Evolutionary conservation across 2,797 vertebrate genomes (phyloP).

Genomic region (Florisuga fusca): DNA sequence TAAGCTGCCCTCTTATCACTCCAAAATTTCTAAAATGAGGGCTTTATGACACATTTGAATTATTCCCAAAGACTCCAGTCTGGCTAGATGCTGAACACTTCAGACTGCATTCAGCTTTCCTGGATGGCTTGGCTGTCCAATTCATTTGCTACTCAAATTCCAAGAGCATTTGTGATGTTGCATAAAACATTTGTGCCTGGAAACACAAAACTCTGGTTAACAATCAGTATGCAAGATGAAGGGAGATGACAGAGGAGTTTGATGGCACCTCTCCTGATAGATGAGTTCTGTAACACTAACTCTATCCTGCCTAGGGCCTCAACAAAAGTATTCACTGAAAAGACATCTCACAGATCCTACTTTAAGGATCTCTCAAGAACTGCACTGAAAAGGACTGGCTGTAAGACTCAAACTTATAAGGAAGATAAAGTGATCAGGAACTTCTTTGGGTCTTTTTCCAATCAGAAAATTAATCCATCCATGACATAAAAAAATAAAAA

Average conservation of each 20-base stretch:
- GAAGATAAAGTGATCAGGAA: neutral
- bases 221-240: neutral
- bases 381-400: neutral
- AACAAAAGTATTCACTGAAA: neutral
- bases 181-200: neutral
- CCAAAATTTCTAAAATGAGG: neutral
- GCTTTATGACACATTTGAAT: neutral
- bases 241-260: neutral
- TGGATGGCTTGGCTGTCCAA: no score
- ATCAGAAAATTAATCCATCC: neutral
- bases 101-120: neutral
- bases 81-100: neutral
- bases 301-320: neutral
- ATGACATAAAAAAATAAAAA: neutral
- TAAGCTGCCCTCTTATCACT: neutral
- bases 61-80: neutral
- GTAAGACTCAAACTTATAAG: neutral
- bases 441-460: neutral
- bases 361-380: neutral
- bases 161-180: neutral
- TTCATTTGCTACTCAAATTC: fast-evolving
- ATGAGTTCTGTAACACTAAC: neutral
- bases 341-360: neutral
- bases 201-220: neutral
- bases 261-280: neutral